A percentile compares a stretch with the other conserved stretches of the same genome.
Conservation (phyloP, 35 echinoderm and acorn worm genomes). For the Strongylocentrotus purpuratus region DNA sequence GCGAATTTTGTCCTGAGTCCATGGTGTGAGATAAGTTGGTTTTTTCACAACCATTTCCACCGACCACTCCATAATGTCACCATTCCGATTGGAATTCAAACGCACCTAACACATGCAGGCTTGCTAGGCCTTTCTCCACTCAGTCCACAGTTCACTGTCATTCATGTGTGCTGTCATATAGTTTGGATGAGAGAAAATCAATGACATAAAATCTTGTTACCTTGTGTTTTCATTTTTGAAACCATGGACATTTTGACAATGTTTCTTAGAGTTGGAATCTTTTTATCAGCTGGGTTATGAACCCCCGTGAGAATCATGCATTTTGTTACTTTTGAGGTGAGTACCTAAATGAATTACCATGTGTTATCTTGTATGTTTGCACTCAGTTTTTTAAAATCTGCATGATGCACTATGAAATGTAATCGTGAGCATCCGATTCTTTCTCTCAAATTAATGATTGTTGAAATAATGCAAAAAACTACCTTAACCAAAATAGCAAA, state of each 20-base stretch:
- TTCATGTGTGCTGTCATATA: slow-evolving; percentile 37
- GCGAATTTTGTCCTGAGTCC: neutral
- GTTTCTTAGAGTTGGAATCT: slow-evolving; percentile 19
- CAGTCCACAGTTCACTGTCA: slow-evolving; percentile 18
- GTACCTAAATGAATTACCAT: slow-evolving; percentile 9
- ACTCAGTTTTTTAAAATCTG: neutral
- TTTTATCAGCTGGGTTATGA: slow-evolving; percentile 47
- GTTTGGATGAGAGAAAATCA: slow-evolving; percentile 23
- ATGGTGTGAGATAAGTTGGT: neutral
- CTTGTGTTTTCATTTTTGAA: neutral
- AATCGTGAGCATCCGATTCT: neutral
- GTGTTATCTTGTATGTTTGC: slow-evolving; percentile 3
- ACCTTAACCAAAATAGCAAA: neutral
- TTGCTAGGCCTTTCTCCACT: slow-evolving; percentile 7
- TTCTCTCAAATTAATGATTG: neutral
- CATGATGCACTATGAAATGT: neutral
- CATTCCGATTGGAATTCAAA: neutral
- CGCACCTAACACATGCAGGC: slow-evolving; percentile 49
- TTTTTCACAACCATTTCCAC: neutral
- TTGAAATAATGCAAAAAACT: neutral
- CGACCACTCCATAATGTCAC: neutral
- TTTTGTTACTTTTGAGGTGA: slow-evolving; percentile 15
- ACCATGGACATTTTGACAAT: slow-evolving; percentile 23
- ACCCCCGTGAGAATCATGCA: slow-evolving; percentile 2
- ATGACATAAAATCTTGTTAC: neutral